These are phyloP conservation scores for Dicroscelio sp. DNA, from an alignment of 2,888 invertebrate genomes.

Conservation along the genomic window DNA sequence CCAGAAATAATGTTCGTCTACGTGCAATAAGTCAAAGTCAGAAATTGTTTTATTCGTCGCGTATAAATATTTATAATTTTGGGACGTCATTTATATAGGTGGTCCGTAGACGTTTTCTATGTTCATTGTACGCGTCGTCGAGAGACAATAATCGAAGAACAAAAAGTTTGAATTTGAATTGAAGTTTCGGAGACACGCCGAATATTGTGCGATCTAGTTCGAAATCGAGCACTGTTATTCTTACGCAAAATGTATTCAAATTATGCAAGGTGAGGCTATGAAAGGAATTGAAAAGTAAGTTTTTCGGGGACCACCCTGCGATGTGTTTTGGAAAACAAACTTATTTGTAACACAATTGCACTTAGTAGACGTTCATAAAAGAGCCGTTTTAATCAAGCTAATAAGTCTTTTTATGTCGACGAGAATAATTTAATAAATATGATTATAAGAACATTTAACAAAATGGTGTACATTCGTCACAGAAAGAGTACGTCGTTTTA, in stretches of 20 bases:
- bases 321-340: slow-evolving; percentile 47
- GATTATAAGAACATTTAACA: no score
- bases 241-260: slow-evolving; percentile 78
- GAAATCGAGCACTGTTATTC: slow-evolving; percentile 66
- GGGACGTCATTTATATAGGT: slow-evolving; percentile 38
- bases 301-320: slow-evolving; percentile 70
- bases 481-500: no score
- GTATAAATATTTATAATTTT: slow-evolving; percentile 70
- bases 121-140: slow-evolving; percentile 36
- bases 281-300: slow-evolving; percentile 65
- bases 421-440: slow-evolving; percentile 2
- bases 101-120: slow-evolving; percentile 37
- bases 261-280: slow-evolving; percentile 56
- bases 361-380: neutral
- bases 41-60: slow-evolving; percentile 24
- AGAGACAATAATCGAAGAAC: slow-evolving; percentile 58
- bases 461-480: no score
- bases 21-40: slow-evolving; percentile 26
- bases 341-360: slow-evolving; percentile 62
- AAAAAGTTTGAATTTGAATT: slow-evolving; percentile 73
- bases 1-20: neutral
- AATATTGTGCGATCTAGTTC: slow-evolving; percentile 73
- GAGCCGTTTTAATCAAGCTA: neutral
- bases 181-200: slow-evolving; percentile 53
- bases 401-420: no score